phyloP scores from a whole-genome alignment of 2,888 invertebrate genomes.

The Noctua janthe region DNA sequence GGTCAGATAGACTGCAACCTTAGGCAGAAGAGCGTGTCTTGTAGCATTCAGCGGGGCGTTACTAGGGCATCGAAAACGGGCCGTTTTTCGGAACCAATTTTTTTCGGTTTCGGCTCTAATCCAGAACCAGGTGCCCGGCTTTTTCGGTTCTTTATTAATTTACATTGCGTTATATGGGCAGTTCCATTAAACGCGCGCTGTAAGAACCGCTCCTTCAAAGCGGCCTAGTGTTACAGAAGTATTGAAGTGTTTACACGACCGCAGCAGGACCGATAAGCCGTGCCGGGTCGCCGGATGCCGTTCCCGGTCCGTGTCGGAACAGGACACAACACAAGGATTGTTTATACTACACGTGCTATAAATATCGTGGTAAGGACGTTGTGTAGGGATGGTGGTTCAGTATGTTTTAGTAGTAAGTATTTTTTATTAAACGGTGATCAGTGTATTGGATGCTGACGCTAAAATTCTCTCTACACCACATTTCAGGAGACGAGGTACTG shows the following conservation, averaged over 20 bases:
- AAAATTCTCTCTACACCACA: neutral
- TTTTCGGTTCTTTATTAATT: too few species aligned
- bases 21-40: neutral
- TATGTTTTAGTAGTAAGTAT: neutral
- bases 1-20: neutral
- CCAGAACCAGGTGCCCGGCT: too few species aligned
- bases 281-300: conserved; percentile 49
- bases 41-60: neutral
- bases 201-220: neutral
- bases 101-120: too few species aligned
- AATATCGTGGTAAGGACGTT: conserved; percentile 49
- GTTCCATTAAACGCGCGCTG: neutral
- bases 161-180: neutral
- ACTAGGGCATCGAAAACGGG: neutral
- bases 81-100: too few species aligned
- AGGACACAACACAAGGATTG: conserved; percentile 44
- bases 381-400: conserved; percentile 16
- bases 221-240: neutral
- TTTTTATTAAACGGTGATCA: neutral
- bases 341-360: conserved; percentile 57
- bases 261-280: conserved; percentile 45
- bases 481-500: neutral
- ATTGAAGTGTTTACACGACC: neutral
- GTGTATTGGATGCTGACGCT: neutral
- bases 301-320: conserved; percentile 38